phyloP scores from a whole-genome alignment of 2,797 vertebrate genomes.

The Stomatorhinus walkeri region DNA sequence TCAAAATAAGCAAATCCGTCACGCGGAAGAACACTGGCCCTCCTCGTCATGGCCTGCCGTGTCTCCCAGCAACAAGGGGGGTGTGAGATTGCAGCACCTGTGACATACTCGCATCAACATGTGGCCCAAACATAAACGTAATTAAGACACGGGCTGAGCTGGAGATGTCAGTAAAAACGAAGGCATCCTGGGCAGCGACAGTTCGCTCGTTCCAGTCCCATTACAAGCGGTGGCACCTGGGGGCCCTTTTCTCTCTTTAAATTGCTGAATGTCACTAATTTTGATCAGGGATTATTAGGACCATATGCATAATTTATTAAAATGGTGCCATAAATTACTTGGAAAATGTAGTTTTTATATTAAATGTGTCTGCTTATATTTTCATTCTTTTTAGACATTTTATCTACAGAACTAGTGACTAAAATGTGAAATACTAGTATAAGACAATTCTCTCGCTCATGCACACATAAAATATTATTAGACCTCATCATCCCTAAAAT shows the following conservation, averaged over 20 bases:
- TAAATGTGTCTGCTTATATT: not conserved
- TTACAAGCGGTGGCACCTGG: not conserved
- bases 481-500: not conserved
- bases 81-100: not conserved
- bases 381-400: not conserved
- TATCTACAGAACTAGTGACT: not conserved
- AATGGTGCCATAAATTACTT: not conserved
- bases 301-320: not conserved
- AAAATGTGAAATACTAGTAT: not conserved
- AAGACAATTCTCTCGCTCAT: not conserved
- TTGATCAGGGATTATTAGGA: not conserved
- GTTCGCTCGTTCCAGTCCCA: not conserved
- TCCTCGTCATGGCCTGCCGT: slow-evolving; percentile 26
- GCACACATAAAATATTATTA: not conserved
- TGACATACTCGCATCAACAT: not conserved
- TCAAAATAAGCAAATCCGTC: slow-evolving; percentile 34
- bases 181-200: not conserved
- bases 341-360: not conserved
- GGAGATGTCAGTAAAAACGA: not conserved
- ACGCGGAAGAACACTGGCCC: slow-evolving; percentile 14
- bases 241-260: not conserved
- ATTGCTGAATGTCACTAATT: not conserved
- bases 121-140: not conserved
- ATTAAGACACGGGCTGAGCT: not conserved
- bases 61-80: slow-evolving; percentile 20